Evolutionary conservation across 2,113 vertebrate genomes (phyloP).

Genomic region (Vanacampus margaritifer): DNA sequence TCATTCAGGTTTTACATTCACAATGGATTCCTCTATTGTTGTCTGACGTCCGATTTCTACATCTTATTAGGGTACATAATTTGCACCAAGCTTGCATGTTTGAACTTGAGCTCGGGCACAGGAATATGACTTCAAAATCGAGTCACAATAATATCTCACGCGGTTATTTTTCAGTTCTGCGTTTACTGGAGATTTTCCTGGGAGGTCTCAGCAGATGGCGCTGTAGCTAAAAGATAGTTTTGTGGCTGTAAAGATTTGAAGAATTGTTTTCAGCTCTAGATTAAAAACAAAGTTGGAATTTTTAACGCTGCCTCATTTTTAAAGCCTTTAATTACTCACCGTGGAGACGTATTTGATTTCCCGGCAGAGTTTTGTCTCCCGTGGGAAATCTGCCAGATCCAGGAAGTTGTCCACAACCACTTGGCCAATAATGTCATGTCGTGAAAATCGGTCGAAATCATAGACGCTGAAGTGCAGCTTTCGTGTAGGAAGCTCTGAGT

Average conservation of each 20-base stretch:
- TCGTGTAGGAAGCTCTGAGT: constrained; percentile 88
- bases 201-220: neutral
- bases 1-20: neutral
- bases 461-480: constrained; percentile 99
- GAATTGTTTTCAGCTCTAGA: neutral
- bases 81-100: neutral
- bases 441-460: constrained; percentile 97
- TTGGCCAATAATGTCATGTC: constrained; percentile 96
- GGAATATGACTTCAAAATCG: neutral
- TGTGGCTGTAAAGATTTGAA: neutral
- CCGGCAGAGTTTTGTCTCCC: constrained; percentile 92
- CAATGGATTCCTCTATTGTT: neutral
- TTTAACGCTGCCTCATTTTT: neutral
- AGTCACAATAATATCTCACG: neutral
- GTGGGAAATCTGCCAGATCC: constrained; percentile 95
- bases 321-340: constrained; percentile 75
- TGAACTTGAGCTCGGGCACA: neutral
- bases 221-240: constrained; percentile 2
- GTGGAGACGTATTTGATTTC: constrained; percentile 95
- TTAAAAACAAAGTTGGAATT: neutral
- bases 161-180: neutral
- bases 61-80: neutral
- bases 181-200: neutral
- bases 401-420: constrained; percentile 98
- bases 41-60: neutral